Base-by-base conservation (phyloP, 2,113 vertebrate genomes). In the Cephalophus harveyi region DNA sequence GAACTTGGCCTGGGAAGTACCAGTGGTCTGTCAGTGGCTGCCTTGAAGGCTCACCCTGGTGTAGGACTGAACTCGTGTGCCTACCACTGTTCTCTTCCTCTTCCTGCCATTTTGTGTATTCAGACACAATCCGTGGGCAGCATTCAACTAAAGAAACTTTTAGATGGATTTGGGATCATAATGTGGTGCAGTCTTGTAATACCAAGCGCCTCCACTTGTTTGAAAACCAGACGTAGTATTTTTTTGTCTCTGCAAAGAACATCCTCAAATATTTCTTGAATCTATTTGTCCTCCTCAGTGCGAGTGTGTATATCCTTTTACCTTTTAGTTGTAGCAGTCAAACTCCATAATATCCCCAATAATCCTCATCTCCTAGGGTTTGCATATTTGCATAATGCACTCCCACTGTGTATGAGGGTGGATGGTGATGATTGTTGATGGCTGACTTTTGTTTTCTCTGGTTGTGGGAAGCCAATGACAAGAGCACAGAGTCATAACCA, bases 1-100 rank as follows among this genome's bases (percentile, higher is more conserved):
- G 84, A 97, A 97, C 89, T 97, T 97, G 93, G 94, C 36, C 84
- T 74, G 46, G 79, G 74, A 97, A 92, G 81, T 96, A 97, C 81
- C 96, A 95, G 91, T 71, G 55, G 30, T 92, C 86, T 96, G 83
- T 93, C 90, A 79, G 95, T 98, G 96, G 87, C 76, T 95, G 19
- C 52, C 97, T 79, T 98, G 48, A 57, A 87, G 3, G 30, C 40
- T 98, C 59, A 43, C 95, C 62, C 62, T 93, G 87, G 16, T 1
- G 21, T 93, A 60, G 13, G 5, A 33, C 8, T 57, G 25, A 60
- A 36, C 0, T 40, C 81, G 1, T 40, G 27, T 54, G 6, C n/a
- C 33, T 95, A 30, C 3, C 62, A 85, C 90, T 95, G 62, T 83
- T 89, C 55, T 55, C 89, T 46, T 97, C 90, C 94, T 97, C 13